Evolutionary conservation across 30 jellyfish, hydroid and myxozoan genomes (phyloP), one percentile per base, ranked within the genome.

Genomic region (Pelagia noctiluca): DNA sequence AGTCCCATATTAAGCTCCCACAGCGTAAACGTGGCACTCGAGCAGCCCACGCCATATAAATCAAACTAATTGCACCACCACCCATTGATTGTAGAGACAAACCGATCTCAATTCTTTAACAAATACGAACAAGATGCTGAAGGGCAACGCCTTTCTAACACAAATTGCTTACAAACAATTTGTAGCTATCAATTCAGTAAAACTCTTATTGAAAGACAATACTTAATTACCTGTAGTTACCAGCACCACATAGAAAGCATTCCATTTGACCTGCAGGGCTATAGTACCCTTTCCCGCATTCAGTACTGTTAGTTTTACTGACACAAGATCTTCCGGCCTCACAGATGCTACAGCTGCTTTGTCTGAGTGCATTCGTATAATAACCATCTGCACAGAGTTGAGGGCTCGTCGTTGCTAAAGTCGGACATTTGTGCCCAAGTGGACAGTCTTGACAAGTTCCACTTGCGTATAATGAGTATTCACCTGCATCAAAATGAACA

Each of bases 261-360:
- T 36, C 63, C 81, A 83, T 52, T 34, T 49, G 90, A 19, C 97
- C 98, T 25, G 16, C 63, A 2, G 96, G 96, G 49, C 98, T 93
- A 46, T 81, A 87, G 46, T 90, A 81, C 21, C 98, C 98, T 4
- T 90, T 72, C 53, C 64, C 89, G 80, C 98, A 93, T 35, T 75
- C 65, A 8, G 80, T 83, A 32, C 96, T 80, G 35, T 77, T 61
- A 16, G 90, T 93, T 71, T 88, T 73, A 50, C 90, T 68, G 18
- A 63, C 93, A 60, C 98, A 93, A 21, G 92, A 62, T 22, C 74
- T 81, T 19, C 98, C 98, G 0, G 97, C 90, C 76, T 93, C 98
- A 88, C 98, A 93, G 35, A 71, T 68, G 18, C 63, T 53, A 83
- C 98, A 93, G 25, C 80, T 38, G 11, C 90, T 50, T 60, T 93